Percentiles rank a stretch among this genome's conserved stretches.
Evolutionary conservation across 2,113 vertebrate genomes (phyloP).

Genomic region (Macroglossus sobrinus): DNA sequence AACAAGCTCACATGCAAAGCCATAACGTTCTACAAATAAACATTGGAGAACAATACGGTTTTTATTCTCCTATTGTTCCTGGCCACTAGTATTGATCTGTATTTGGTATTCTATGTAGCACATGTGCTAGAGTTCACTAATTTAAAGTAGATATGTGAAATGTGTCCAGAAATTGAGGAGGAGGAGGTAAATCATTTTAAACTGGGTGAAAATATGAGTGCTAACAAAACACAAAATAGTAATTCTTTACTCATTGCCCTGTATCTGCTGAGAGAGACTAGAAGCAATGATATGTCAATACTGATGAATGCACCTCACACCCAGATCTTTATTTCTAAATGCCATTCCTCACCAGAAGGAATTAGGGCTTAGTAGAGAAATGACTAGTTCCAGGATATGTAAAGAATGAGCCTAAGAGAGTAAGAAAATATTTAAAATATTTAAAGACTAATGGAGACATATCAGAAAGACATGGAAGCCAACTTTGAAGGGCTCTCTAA

Average conservation of each 20-base stretch:
- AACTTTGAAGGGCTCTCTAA: not conserved
- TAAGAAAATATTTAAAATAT: not conserved
- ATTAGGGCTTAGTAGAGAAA: not conserved
- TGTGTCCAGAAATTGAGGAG: not conserved
- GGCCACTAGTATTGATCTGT: not conserved
- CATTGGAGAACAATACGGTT: not conserved
- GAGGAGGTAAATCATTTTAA: not conserved
- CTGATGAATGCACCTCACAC: not conserved
- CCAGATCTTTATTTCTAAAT: conserved; percentile 19
- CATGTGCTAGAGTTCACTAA: not conserved
- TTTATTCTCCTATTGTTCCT: not conserved
- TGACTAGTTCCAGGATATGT: not conserved
- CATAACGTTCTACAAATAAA: not conserved
- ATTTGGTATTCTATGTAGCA: not conserved
- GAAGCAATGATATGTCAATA: not conserved
- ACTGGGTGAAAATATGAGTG: conserved; percentile 12
- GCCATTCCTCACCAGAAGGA: not conserved
- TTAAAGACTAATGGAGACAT: not conserved
- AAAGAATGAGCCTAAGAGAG: not conserved
- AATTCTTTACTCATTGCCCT: not conserved
- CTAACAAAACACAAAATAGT: not conserved
- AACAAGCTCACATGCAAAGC: not conserved
- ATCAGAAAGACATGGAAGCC: not conserved
- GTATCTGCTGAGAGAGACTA: not conserved
- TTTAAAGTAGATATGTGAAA: not conserved